Evolutionary conservation across 1,140 invertebrate genomes (phyloP), one percentile per base, ranked within the genome.

Genomic region (Uloborus diversus): DNA sequence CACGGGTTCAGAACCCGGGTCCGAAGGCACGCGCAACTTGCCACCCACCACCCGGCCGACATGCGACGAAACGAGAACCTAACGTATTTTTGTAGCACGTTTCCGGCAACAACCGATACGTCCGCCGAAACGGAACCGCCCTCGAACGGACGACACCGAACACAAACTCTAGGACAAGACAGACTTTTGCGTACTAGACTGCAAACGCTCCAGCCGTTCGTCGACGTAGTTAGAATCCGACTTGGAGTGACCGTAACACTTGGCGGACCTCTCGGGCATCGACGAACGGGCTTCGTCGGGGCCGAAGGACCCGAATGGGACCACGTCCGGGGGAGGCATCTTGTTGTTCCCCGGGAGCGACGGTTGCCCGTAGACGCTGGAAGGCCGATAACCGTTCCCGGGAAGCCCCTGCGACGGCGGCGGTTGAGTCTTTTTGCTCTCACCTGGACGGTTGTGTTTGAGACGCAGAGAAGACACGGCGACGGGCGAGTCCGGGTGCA

Each of bases 401-500:
- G 66, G 78, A 37, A 68, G 66, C 57, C 71, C 71, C 49, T 37
- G 32, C n/a, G 65, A 66, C 13, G 33, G 33, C 30, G 66, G 51
- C 25, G 23, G 32, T 23, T 64, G 42, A 5, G 49, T 23, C 23
- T 66, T 53, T 14, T 57, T 25, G 9, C n/a, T 47, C 25, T 71
- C 56, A 33, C 57, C 33, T 37, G 57, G 71, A 37, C 69, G 56
- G 27, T 59, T 37, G 23, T 75, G 65, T 56, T 79, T 82, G 27
- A 59, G 25, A 27, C 64, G 66, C 28, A 64, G 28, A 13, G 69
- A 73, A 27, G 68, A 78, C 23, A 62, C 33, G 4, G 79, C 68
- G 4, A 81, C 71, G 2, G 80, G 80, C 17, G 80, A 81, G 69
- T 81, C 70, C 11, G 78, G 81, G 37, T 75, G 76, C 20, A 83